Base-by-base conservation (phyloP, 2,888 invertebrate genomes). In the Ophion costatus region DNA sequence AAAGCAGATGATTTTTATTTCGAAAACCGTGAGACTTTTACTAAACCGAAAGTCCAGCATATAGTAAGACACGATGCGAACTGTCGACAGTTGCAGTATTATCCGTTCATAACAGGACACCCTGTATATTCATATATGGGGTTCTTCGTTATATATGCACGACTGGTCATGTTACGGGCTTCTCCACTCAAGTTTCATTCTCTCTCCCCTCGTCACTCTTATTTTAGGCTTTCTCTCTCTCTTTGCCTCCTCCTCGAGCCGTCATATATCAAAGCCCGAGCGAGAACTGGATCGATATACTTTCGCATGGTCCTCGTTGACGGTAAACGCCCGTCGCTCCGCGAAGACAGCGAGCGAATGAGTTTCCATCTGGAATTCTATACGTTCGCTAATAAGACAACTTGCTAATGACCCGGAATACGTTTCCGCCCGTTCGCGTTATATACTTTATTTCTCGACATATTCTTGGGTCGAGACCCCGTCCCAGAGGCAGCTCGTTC, bases 261-360 rank as follows among this genome's bases (percentile, higher is more conserved):
- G 79, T 83, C 83, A 76, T 83, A 82, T 85, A 82, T 81, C 82
- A 85, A 74, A 82, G 69, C 80, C 61, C 9, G 56, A 73, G 73
- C 63, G 38, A 66, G 67, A 82, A 76, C 76, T 29, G 79, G 80
- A 85, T 82, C 85, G 80, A 84, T 84, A 84, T 84, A 84, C 17
- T 78, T 78, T 81, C 76, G 71, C 80, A 56, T 64, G 64, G 74
- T 51, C 51, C 51, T 82, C 56, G 79, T 79, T 69, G 64, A 79
- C 57, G 80, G 79, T 85, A 82, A 85, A 85, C 77, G 85, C 73
- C 76, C 73, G 82, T 82, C 85, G 80, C 80, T 85, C 82, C 33
- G 5, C 45, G 22, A 67, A 77, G 85, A 80, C 85, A 82, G 82
- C 57, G 73, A 80, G 80, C 66, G 80, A 82, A 85, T 85, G 82